Evolutionary conservation across 1,140 invertebrate genomes (phyloP).

Genomic region (Drosophila lacteicornis): DNA sequence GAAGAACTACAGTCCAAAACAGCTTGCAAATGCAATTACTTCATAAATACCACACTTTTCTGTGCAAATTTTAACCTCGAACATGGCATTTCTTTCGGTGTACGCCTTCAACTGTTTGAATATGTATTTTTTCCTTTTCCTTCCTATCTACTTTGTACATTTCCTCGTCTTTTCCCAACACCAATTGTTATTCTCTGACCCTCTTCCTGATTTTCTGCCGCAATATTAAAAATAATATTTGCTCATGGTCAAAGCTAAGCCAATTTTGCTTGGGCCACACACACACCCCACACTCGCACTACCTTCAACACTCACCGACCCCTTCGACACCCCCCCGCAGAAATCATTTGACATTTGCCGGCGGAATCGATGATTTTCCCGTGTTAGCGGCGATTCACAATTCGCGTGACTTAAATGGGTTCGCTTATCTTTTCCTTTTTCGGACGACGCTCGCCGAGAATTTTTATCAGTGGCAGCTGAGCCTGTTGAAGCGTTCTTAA

Average conservation of each 20-base stretch:
- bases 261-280: constrained; percentile 62
- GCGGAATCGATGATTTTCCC: constrained; percentile 39
- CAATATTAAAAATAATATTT: constrained; percentile 74
- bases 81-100: not conserved
- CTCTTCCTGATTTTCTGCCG: constrained; percentile 43
- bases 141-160: constrained; percentile 31
- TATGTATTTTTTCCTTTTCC: constrained; percentile 6
- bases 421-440: constrained; percentile 29
- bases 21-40: not conserved
- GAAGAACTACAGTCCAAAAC: too few relatives aligned
- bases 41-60: too few relatives aligned
- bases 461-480: constrained; percentile 45
- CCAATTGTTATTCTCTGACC: constrained; percentile 29
- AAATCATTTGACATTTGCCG: constrained; percentile 44
- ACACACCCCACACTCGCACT: not conserved
- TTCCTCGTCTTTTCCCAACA: constrained; percentile 14
- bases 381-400: constrained; percentile 7
- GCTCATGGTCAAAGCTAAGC: constrained; percentile 73
- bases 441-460: constrained; percentile 18
- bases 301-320: constrained; percentile 9
- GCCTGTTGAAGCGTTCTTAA: constrained; percentile 44
- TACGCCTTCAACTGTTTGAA: not conserved
- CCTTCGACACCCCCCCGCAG: not conserved
- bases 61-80: too few relatives aligned
- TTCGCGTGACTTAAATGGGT: constrained; percentile 49